Evolutionary conservation across 2,888 invertebrate species (phyloP), one percentile per base, ranked within the genome.

Genomic region (Papilio demoleus): DNA sequence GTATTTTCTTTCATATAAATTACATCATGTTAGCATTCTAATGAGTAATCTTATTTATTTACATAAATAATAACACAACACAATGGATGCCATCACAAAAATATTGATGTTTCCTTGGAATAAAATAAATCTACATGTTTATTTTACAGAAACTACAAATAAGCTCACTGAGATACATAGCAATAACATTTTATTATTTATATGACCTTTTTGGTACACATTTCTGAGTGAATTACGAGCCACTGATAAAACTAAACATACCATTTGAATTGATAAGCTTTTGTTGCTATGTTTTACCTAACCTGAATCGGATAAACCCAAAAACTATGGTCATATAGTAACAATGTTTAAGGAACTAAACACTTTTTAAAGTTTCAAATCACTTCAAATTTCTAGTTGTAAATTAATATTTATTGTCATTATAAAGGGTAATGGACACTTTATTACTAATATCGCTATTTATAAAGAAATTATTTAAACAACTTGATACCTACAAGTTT

Each of bases 31-130:
- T 31, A n/a, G 17, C 17, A 24, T 53, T 24, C 9, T 31, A n/a
- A 17, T 56, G 50, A 56, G 17, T 56, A 31, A 56, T 56, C 8
- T 17, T 27, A 53, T 53, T 53, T 56, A 11, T 56, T 31, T 56
- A 56, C 17, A 31, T 17, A 31, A 31, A 31, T 24, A 17, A 1
- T 31, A 31, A 17, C 9, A 31, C 4, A 22, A 17, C 5, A 27
- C 14, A 50, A 24, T 12, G 1, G 14, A 56, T 9, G 4, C n/a
- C 31, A 53, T 50, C 5, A 14, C n/a, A 56, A 9, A 56, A 56
- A 27, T 6, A 53, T 27, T n/a, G 27, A 5, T 27, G 8, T 50
- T 50, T 53, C 14, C 14, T 50, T 50, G 24, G 24, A n/a, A 27
- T 1, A 56, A n/a, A 17, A 11, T 36, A 34, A 58, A 34, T 19